A percentile compares a stretch with the other conserved stretches of the same genome.
These are phyloP conservation scores for Lathronympha strigana DNA, from an alignment of 2,888 invertebrate genomes.

Conservation along the genomic window DNA sequence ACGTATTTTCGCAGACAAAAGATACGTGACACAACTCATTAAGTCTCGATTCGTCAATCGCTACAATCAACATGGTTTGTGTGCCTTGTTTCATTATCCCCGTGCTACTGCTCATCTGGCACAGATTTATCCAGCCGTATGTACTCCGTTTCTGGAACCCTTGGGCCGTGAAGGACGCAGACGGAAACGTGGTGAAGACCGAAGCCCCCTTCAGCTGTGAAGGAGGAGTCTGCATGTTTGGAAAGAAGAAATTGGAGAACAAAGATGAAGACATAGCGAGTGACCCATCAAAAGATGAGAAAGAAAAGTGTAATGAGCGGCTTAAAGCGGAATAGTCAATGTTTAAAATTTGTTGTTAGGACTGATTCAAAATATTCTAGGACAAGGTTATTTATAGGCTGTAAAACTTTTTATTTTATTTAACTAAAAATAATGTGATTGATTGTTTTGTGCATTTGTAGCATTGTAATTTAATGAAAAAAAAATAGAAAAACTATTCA, in stretches of 20 bases:
- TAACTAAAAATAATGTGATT: too few species aligned
- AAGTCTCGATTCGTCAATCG: slow-evolving; percentile 6
- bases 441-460: too few species aligned
- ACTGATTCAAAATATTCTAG: neutral
- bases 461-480: too few species aligned
- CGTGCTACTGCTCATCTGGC: slow-evolving; percentile 91
- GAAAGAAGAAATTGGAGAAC: slow-evolving; percentile 53
- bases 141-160: slow-evolving; percentile 92
- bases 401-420: too few species aligned
- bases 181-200: slow-evolving; percentile 82
- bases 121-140: slow-evolving; percentile 92
- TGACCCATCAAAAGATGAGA: slow-evolving; percentile 27
- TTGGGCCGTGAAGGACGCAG: slow-evolving; percentile 87
- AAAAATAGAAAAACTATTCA: too few species aligned
- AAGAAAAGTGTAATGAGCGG: slow-evolving; percentile 37
- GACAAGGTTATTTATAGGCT: neutral
- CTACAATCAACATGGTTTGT: slow-evolving; percentile 87
- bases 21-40: slow-evolving; percentile 11
- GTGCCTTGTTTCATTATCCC: slow-evolving; percentile 94
- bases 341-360: neutral
- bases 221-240: slow-evolving; percentile 81
- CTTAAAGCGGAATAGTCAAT: slow-evolving; percentile 31
- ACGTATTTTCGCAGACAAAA: slow-evolving; percentile 14
- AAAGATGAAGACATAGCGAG: slow-evolving; percentile 47
- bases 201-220: slow-evolving; percentile 85